phyloP scores from a whole-genome alignment of 2,797 vertebrate species.

The Enteromius paludinosus region DNA sequence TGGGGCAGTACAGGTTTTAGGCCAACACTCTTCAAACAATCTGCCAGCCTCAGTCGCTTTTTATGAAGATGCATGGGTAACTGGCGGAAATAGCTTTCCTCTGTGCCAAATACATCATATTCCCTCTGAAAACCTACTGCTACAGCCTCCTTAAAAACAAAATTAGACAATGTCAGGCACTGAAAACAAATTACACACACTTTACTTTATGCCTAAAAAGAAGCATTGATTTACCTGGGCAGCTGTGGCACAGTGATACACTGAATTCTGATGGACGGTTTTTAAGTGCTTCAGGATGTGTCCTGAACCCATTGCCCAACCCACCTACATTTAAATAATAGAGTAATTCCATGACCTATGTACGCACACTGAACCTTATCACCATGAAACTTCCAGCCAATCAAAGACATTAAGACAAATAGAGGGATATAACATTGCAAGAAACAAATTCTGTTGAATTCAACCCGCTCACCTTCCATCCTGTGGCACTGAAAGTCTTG shows the following conservation, averaged over 20 bases:
- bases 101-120: constrained; percentile 75
- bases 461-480: constrained; percentile 88
- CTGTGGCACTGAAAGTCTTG: constrained; percentile 93
- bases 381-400: background rate
- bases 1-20: constrained; percentile 86
- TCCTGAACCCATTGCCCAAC: constrained; percentile 87
- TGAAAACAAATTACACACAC: background rate
- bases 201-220: background rate
- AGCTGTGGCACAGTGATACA: constrained; percentile 89
- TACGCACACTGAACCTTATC: background rate
- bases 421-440: background rate
- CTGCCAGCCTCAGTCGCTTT: constrained; percentile 82
- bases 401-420: background rate
- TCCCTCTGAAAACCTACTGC: constrained; percentile 86
- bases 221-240: constrained; percentile 81
- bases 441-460: background rate
- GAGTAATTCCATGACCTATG: background rate
- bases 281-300: constrained; percentile 85
- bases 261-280: constrained; percentile 88
- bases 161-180: background rate
- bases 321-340: constrained; percentile 79
- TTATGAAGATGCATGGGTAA: constrained; percentile 77
- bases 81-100: constrained; percentile 90
- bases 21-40: constrained; percentile 80
- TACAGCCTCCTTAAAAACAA: constrained; percentile 83